Conservation (phyloP, 2,888 invertebrate genomes). For the Drosophila falleni region DNA sequence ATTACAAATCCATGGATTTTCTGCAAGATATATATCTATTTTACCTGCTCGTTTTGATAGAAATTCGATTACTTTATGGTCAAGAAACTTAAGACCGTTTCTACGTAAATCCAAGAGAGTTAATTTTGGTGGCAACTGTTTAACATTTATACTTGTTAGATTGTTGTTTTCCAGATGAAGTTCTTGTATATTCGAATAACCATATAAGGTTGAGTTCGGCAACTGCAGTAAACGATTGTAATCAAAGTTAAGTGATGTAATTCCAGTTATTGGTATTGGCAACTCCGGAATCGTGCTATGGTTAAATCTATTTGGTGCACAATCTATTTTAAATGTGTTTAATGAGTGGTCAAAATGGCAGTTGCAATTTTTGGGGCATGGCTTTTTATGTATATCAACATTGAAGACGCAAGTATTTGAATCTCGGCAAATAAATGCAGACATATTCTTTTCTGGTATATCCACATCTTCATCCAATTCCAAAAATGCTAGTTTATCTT, state of each 20-base stretch:
- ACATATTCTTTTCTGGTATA: not conserved
- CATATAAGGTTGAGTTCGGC: slow-evolving; percentile 8
- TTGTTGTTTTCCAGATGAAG: slow-evolving; percentile 1
- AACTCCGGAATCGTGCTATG: not conserved
- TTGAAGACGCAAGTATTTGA: not conserved
- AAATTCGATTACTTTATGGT: not conserved
- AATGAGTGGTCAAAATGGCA: not conserved
- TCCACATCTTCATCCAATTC: not conserved
- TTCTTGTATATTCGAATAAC: not conserved
- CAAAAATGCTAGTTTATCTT: not conserved
- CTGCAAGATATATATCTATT: not conserved
- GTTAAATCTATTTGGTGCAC: not conserved
- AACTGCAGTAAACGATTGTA: not conserved
- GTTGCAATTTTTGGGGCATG: not conserved
- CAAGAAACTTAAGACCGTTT: not conserved
- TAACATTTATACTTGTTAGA: not conserved
- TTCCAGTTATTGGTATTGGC: not conserved
- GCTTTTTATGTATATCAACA: not conserved
- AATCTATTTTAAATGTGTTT: not conserved
- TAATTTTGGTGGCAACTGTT: not conserved
- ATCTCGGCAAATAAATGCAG: not conserved
- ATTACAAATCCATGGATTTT: not conserved
- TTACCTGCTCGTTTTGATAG: not conserved
- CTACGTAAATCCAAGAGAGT: not conserved
- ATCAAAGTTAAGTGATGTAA: not conserved